Base-by-base conservation (phyloP, 2,797 vertebrate species). In the Pachyuromys duprasi region DNA sequence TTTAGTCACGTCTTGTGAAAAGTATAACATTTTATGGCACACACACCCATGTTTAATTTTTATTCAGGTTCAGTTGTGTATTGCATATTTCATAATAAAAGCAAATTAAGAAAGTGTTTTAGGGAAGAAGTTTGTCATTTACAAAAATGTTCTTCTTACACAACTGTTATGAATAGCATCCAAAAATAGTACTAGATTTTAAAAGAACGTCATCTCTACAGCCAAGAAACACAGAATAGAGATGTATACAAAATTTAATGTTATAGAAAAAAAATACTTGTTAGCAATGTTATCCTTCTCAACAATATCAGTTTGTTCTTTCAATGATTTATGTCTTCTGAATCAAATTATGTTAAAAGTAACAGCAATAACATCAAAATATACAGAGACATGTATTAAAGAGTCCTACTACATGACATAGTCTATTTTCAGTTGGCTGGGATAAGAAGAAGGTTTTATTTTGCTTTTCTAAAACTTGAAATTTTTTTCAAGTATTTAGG, bases 401-500 rank as follows among this genome's bases (percentile, higher is more conserved):
- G 2, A 75, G 28, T 42, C 6, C 22, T 0, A 45, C 60, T 3
- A 9, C 24, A 39, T 69, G 42, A 57, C 72, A 39, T 28, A n/a
- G 8, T 31, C 36, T 81, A 75, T 39, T 57, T 42, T 78, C 18
- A 74, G 33, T 2, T 11, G 63, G 2, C 36, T 42, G 3, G 31
- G 8, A 62, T 13, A 65, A 2, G 22, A 74, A 87, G 17, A 74
- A 82, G 11, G 7, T 33, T 86, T 13, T 33, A 8, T 63, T 2
- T 75, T 72, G 55, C 36, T 84, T 80, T 91, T 86, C 33, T 65
- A 63, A 39, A 57, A 81, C 76, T 81, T 81, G 36, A 14, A 60
- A 57, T 57, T 57, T 57, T 93, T n/a, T 94, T 89, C 93, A 60
- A 97, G 91, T n/a, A 95, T 86, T 96, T 97, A 96, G 97, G 69